These are phyloP conservation scores for Chelon auratus DNA, from an alignment of 2,797 vertebrate genomes.

Conservation along the genomic window DNA sequence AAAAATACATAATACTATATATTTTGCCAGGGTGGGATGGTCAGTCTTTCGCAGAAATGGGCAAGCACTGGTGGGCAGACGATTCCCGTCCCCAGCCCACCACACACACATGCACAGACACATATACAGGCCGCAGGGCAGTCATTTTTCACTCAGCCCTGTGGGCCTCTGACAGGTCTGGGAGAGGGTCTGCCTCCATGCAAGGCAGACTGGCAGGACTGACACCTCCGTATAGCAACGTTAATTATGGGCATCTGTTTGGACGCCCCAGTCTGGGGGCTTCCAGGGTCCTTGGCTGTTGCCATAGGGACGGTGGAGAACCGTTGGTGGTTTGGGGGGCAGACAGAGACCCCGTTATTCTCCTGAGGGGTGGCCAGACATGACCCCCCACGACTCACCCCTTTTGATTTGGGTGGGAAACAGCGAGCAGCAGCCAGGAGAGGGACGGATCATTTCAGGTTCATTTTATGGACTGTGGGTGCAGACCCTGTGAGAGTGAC, in stretches of 20 bases:
- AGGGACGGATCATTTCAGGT: conserved; percentile 62
- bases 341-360: conserved; percentile 87
- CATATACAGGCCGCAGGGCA: conserved; percentile 61
- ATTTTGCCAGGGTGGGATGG: conserved; percentile 33
- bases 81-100: conserved; percentile 41
- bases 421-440: conserved; percentile 69
- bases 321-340: conserved; percentile 79
- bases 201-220: conserved; percentile 78
- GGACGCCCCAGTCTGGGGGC: conserved; percentile 77
- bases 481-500: conserved; percentile 29
- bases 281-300: conserved; percentile 83
- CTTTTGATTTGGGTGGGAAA: conserved; percentile 83
- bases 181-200: conserved; percentile 75
- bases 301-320: conserved; percentile 83
- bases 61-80: conserved; percentile 58
- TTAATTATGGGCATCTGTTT: conserved; percentile 86
- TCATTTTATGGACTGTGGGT: conserved; percentile 51
- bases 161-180: conserved; percentile 79
- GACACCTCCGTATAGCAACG: conserved; percentile 78
- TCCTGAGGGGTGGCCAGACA: conserved; percentile 88
- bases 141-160: conserved; percentile 79
- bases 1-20: too few relatives aligned
- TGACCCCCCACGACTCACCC: conserved; percentile 83
- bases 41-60: conserved; percentile 31
- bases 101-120: conserved; percentile 36